A percentile compares a stretch with the other conserved stretches of the same genome.
These are phyloP conservation scores for Telenomus remus DNA, from an alignment of 1,140 invertebrate genomes.

Conservation along the genomic window DNA sequence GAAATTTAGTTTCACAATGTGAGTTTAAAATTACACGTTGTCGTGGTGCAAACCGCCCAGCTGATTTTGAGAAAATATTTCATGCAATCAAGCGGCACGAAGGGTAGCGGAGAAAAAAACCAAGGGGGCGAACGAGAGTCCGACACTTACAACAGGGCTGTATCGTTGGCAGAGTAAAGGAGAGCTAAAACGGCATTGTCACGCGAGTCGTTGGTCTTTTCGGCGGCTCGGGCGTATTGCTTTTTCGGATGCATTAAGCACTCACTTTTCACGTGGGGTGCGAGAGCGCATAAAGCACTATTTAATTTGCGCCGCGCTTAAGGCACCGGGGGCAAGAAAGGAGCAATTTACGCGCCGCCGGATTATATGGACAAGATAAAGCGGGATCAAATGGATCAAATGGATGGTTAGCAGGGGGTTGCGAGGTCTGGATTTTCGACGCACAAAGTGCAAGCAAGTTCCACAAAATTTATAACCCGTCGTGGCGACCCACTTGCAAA, in stretches of 20 bases:
- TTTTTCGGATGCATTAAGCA: conserved; percentile 55
- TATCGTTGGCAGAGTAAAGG: neutral
- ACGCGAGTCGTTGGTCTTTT: conserved; percentile 54
- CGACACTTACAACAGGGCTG: neutral
- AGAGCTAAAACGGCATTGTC: conserved; percentile 55
- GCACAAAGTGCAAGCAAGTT: conserved; percentile 41
- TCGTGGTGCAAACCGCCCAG: no score
- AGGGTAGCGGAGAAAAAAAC: no score
- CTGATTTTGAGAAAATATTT: no score
- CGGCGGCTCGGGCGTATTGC: conserved; percentile 20
- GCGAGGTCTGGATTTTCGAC: conserved; percentile 32
- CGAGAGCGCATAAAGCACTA: conserved; percentile 54
- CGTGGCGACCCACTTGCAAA: conserved; percentile 62
- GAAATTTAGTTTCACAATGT: no score
- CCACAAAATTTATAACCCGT: conserved; percentile 69
- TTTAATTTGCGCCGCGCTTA: conserved; percentile 66
- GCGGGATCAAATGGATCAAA: conserved; percentile 40
- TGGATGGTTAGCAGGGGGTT: conserved; percentile 15
- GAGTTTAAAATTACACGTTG: no score
- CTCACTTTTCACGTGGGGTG: conserved; percentile 49
- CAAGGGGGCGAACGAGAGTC: no score
- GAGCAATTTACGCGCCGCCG: conserved; percentile 65
- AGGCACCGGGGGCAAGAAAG: conserved; percentile 49
- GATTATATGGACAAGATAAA: conserved; percentile 70
- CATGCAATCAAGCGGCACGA: no score